Evolutionary conservation across 1,140 invertebrate species (phyloP).

Genomic region (Euura saliciscinereae): DNA sequence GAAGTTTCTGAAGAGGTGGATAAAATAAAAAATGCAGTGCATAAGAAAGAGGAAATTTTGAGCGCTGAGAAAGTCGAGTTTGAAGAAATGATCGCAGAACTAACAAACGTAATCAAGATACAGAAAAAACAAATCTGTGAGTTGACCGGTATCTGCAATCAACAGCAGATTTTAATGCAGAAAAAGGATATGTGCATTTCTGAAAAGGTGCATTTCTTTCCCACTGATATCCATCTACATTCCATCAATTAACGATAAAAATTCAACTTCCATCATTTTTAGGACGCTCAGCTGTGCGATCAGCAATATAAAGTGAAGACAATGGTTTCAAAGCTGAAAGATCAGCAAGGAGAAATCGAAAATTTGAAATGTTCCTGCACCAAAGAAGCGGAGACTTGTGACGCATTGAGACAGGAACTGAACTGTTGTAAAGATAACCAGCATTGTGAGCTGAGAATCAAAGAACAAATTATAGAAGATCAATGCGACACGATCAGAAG

Average conservation of each 20-base stretch:
- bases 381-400: conserved; percentile 27
- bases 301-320: conserved; percentile 22
- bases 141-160: conserved; percentile 30
- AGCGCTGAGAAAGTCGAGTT: conserved; percentile 29
- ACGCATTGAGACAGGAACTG: conserved; percentile 32
- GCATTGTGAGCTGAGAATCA: conserved; percentile 38
- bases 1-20: conserved; percentile 30
- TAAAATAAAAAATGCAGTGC: conserved; percentile 26
- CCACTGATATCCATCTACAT: not conserved
- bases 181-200: conserved; percentile 28
- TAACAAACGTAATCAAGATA: conserved; percentile 33
- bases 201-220: conserved; percentile 21
- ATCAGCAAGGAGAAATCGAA: conserved; percentile 33
- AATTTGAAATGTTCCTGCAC: conserved; percentile 29
- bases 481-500: conserved; percentile 39
- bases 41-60: conserved; percentile 29
- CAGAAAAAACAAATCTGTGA: conserved; percentile 36
- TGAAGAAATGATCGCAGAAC: conserved; percentile 28
- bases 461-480: conserved; percentile 42
- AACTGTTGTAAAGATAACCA: conserved; percentile 33
- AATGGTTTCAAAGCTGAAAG: conserved; percentile 21
- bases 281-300: conserved; percentile 31
- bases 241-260: not conserved
- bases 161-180: conserved; percentile 25
- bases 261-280: conserved; percentile 11